These are phyloP conservation scores for Halcyon smyrnensis DNA, from an alignment of 2,797 vertebrate species.

Conservation along the genomic window DNA sequence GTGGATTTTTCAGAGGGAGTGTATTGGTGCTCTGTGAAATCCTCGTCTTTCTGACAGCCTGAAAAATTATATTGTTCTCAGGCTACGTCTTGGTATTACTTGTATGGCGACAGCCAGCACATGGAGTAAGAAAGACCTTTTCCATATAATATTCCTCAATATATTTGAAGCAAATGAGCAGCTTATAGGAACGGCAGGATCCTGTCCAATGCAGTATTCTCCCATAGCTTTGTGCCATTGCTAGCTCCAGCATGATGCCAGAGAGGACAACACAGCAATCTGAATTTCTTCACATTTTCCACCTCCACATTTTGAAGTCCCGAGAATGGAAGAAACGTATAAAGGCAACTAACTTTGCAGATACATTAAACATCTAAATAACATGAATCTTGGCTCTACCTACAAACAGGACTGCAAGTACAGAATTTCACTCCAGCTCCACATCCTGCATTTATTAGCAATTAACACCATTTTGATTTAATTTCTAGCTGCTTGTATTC, in stretches of 20 bases:
- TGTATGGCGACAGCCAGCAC: background rate
- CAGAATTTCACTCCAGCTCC: slow-evolving; percentile 27
- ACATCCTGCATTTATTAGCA: slow-evolving; percentile 66
- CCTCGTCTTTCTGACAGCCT: background rate
- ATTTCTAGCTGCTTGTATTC: slow-evolving; percentile 38
- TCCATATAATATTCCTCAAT: background rate
- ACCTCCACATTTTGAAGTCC: background rate
- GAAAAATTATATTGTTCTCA: background rate
- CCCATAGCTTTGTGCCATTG: background rate
- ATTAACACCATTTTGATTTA: slow-evolving; percentile 61
- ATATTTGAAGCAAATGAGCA: background rate
- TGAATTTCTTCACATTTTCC: background rate
- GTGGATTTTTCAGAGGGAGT: background rate
- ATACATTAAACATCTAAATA: background rate
- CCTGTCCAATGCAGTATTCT: background rate
- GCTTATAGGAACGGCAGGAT: background rate
- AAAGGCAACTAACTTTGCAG: background rate
- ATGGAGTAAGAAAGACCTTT: background rate
- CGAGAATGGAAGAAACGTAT: background rate
- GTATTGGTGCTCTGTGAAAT: background rate
- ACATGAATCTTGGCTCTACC: background rate
- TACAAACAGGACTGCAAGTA: background rate
- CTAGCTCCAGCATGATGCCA: background rate
- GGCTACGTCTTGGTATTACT: background rate
- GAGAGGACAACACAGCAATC: background rate